A percentile compares a stretch with the other conserved stretches of the same genome.
These are phyloP conservation scores for Chlorodrepanis virens DNA, from an alignment of 2,113 vertebrate genomes.

Conservation along the genomic window DNA sequence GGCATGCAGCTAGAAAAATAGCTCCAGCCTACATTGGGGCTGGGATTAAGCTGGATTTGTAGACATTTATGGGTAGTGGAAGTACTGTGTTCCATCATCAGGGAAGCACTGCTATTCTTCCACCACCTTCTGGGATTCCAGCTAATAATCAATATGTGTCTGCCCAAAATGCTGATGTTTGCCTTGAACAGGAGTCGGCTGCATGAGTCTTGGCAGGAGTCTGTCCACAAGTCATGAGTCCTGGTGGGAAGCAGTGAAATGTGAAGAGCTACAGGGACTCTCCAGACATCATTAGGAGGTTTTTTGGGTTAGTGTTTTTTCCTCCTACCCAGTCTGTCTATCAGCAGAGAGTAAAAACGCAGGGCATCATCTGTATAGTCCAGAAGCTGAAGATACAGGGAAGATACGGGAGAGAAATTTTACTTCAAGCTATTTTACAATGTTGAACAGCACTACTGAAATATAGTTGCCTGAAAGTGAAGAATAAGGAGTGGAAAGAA, in stretches of 20 bases:
- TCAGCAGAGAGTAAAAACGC: background rate
- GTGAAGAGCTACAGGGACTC: background rate
- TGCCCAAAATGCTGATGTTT: background rate
- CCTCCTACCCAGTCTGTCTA: background rate
- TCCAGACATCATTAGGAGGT: background rate
- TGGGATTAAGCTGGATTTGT: background rate
- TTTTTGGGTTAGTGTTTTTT: background rate
- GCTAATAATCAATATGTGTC: background rate
- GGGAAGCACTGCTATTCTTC: background rate
- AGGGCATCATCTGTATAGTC: background rate
- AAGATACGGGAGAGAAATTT: background rate
- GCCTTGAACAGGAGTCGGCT: background rate
- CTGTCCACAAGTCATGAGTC: rapidly evolving
- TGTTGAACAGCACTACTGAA: background rate
- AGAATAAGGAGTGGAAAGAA: background rate
- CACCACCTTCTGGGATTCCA: background rate
- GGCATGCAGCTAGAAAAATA: slow-evolving; percentile 9
- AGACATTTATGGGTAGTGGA: background rate
- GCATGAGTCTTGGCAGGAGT: background rate
- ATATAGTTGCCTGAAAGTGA: background rate
- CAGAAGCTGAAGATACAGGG: background rate
- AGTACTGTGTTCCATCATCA: background rate
- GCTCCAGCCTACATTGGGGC: rapidly evolving
- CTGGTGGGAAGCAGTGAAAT: background rate
- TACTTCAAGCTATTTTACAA: background rate